These are phyloP conservation scores for Ormyrus labotus DNA, from an alignment of 2,888 invertebrate species.

Conservation along the genomic window DNA sequence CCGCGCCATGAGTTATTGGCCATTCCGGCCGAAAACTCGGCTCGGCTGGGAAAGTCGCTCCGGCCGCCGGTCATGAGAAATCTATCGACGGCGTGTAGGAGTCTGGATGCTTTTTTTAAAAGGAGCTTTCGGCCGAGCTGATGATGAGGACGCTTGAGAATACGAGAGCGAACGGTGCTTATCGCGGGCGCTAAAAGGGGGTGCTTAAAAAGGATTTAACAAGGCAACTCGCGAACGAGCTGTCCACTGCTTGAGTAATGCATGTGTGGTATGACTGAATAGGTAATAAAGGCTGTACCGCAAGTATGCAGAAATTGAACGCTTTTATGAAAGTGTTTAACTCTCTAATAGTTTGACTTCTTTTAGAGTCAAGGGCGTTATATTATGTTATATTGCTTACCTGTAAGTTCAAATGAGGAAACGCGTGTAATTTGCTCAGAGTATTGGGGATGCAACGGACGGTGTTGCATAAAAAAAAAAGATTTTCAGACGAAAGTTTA, in stretches of 20 bases:
- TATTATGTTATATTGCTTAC: neutral
- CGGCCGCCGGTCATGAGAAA: neutral
- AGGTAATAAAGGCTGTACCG: constrained; percentile 15
- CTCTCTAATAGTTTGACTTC: constrained; percentile 15
- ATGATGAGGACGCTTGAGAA: constrained; percentile 8
- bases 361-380: constrained; percentile 31
- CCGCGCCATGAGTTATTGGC: constrained; percentile 31
- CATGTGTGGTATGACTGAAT: constrained; percentile 7
- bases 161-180: constrained; percentile 3
- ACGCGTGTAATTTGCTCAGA: too few relatives aligned
- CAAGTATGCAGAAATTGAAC: constrained; percentile 18
- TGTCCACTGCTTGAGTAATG: neutral
- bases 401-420: neutral
- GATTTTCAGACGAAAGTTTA: too few relatives aligned
- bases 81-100: neutral
- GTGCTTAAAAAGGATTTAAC: constrained; percentile 22
- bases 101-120: neutral
- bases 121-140: neutral
- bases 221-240: neutral
- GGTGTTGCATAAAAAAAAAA: too few relatives aligned
- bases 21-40: constrained; percentile 5
- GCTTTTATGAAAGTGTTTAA: constrained; percentile 26
- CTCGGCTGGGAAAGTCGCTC: constrained; percentile 17
- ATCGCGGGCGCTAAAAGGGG: neutral
- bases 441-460: too few relatives aligned